phyloP scores from a whole-genome alignment of 2,888 invertebrate genomes.

The Lochmaea crataegi region DNA sequence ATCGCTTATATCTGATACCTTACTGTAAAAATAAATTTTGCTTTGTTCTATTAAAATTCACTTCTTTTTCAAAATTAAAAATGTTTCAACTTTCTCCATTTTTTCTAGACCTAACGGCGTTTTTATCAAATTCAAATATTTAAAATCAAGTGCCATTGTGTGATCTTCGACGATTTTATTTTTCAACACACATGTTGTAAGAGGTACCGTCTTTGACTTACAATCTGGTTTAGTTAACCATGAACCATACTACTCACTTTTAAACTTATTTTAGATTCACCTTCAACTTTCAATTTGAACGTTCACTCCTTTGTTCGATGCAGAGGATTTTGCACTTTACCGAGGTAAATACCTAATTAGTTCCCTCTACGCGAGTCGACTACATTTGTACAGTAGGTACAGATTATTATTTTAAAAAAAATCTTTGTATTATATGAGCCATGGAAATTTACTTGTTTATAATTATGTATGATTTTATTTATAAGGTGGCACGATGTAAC shows the following conservation, averaged over 20 bases:
- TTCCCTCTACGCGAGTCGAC: conserved; percentile 2
- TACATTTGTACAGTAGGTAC: background rate
- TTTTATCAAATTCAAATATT: background rate
- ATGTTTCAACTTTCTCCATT: too few relatives aligned
- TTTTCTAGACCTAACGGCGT: too few relatives aligned
- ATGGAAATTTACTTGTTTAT: background rate
- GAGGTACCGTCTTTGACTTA: conserved; percentile 7
- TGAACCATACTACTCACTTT: conserved; percentile 8
- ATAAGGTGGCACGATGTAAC: background rate
- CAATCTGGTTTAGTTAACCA: conserved; percentile 9
- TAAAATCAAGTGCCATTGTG: background rate
- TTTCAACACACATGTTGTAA: background rate
- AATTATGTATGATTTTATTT: background rate
- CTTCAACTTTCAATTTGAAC: conserved; percentile 20
- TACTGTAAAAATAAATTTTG: too few relatives aligned
- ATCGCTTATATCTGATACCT: too few relatives aligned
- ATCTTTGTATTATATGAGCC: background rate
- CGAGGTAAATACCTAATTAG: conserved; percentile 17
- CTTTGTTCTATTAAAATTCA: too few relatives aligned
- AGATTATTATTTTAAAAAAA: background rate
- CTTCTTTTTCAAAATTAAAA: too few relatives aligned
- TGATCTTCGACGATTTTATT: background rate
- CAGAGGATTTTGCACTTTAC: conserved; percentile 18
- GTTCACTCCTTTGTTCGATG: conserved; percentile 17
- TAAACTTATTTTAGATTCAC: conserved; percentile 20